Conservation (phyloP, 2,888 invertebrate species). For the Augochlorella aurata region DNA sequence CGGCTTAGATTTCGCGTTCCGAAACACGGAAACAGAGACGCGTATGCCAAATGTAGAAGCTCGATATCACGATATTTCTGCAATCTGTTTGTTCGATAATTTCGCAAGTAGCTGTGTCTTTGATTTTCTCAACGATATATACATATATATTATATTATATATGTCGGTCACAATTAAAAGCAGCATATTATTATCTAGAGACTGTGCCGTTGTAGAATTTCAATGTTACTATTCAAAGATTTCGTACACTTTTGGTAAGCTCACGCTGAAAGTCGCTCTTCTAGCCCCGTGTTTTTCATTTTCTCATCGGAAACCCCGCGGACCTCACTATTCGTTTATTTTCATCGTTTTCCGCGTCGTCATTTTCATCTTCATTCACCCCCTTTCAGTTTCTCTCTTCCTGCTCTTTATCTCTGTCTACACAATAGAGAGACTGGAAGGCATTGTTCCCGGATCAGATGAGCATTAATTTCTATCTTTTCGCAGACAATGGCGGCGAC, state of each 20-base stretch:
- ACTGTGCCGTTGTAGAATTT: conserved; percentile 21
- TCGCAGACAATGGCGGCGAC: conserved; percentile 99
- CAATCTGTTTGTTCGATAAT: conserved; percentile 10
- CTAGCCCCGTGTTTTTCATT: background rate
- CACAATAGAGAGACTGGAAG: conserved; percentile 60
- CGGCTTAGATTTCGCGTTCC: no score
- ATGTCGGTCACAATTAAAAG: background rate
- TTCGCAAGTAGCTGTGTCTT: conserved; percentile 26
- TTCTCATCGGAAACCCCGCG: conserved; percentile 1
- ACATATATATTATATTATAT: background rate
- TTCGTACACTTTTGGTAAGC: background rate
- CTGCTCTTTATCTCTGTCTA: conserved; percentile 67
- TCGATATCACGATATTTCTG: conserved; percentile 14
- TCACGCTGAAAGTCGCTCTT: background rate
- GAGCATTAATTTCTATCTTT: conserved; percentile 73
- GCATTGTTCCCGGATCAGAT: conserved; percentile 59
- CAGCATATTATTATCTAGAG: background rate
- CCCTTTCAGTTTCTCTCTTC: conserved; percentile 62
- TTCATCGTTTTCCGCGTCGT: conserved; percentile 23
- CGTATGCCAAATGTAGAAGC: conserved; percentile 45
- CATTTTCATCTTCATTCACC: conserved; percentile 17
- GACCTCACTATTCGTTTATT: conserved; percentile 16
- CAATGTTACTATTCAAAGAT: conserved; percentile 13
- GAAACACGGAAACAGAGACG: background rate
- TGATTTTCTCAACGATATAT: background rate